These are phyloP conservation scores for Hafferia zeledoni DNA, from an alignment of 2,797 vertebrate species.

Conservation along the genomic window DNA sequence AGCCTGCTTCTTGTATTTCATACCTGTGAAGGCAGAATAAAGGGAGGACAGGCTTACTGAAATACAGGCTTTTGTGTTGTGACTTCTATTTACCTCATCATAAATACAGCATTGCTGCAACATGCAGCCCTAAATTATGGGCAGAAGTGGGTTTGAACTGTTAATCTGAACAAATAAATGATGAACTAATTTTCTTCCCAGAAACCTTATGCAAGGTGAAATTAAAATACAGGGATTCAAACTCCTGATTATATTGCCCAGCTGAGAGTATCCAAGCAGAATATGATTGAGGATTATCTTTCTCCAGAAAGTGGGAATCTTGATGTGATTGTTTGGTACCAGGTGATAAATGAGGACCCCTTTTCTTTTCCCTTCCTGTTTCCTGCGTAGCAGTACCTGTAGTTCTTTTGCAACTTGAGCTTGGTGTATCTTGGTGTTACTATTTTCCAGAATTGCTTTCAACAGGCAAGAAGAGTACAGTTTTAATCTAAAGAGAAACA, in stretches of 20 bases:
- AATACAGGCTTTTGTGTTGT: neutral
- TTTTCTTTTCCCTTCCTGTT: neutral
- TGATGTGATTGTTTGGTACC: neutral
- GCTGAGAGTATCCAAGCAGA: neutral
- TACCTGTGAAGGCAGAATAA: neutral
- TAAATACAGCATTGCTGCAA: neutral
- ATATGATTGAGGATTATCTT: neutral
- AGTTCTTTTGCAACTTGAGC: neutral
- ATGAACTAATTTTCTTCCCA: neutral
- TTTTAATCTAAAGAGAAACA: too few species aligned
- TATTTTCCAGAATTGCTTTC: neutral
- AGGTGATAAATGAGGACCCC: neutral
- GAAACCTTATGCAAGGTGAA: neutral
- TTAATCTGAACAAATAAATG: neutral
- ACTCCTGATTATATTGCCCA: neutral
- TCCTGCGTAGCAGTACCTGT: fast-evolving
- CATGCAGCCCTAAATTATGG: neutral
- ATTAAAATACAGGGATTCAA: neutral
- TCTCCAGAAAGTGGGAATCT: neutral
- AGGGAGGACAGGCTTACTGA: neutral
- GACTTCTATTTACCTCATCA: neutral
- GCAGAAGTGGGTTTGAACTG: neutral
- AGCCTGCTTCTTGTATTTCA: neutral
- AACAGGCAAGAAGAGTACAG: too few species aligned
- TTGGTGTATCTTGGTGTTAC: neutral